phyloP scores from a whole-genome alignment of 1,140 invertebrate genomes.

The Diorhabda carinulata region DNA sequence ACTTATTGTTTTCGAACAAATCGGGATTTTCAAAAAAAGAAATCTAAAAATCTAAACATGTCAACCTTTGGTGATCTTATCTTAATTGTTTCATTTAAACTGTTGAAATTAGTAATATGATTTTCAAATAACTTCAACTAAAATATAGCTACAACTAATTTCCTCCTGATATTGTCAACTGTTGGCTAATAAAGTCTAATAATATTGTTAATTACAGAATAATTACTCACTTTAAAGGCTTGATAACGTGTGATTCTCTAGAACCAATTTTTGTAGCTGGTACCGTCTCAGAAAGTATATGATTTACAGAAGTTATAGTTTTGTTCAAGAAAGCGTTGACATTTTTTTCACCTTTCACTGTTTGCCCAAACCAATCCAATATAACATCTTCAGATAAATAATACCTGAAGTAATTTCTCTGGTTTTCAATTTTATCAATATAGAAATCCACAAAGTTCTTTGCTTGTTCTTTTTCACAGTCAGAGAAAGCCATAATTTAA shows the following conservation, averaged over 20 bases:
- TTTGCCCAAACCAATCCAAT: slow-evolving; percentile 57
- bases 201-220: no score
- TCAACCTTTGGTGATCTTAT: no score
- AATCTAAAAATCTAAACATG: no score
- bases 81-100: no score
- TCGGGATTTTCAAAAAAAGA: no score
- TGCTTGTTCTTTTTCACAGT: slow-evolving; percentile 31
- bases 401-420: slow-evolving; percentile 35
- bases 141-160: no score
- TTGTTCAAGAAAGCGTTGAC: slow-evolving; percentile 39
- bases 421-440: slow-evolving; percentile 41
- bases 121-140: no score
- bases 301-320: slow-evolving; percentile 31
- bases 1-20: no score
- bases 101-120: no score
- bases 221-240: slow-evolving; percentile 25
- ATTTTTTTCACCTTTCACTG: slow-evolving; percentile 53
- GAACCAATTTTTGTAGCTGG: slow-evolving; percentile 39
- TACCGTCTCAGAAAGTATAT: slow-evolving; percentile 34
- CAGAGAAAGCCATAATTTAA: slow-evolving; percentile 25
- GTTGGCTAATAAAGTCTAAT: no score
- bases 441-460: slow-evolving; percentile 39
- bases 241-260: slow-evolving; percentile 37
- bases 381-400: slow-evolving; percentile 53
- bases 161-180: no score